These are phyloP conservation scores for Benthochromis sp. DNA, from an alignment of 2,113 vertebrate species.

Conservation along the genomic window DNA sequence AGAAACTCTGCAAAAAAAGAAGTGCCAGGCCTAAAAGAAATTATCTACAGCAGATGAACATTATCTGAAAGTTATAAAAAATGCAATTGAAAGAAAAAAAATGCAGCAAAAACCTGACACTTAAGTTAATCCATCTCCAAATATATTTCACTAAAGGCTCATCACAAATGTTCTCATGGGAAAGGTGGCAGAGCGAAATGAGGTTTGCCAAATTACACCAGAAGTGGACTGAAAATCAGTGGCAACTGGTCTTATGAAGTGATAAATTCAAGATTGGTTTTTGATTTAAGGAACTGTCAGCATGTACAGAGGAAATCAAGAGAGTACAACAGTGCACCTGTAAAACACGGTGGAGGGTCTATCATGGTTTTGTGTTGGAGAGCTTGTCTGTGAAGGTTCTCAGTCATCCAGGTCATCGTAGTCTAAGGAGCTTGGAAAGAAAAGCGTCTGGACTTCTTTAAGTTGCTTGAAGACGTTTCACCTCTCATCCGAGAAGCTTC, in stretches of 20 bases:
- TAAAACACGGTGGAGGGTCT: too few relatives aligned
- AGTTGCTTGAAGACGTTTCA: too few relatives aligned
- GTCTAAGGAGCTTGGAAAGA: too few relatives aligned
- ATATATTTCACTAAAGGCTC: background rate
- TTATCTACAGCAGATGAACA: background rate
- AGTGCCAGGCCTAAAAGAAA: background rate
- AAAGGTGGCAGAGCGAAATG: background rate
- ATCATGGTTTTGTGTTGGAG: too few relatives aligned
- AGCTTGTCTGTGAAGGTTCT: too few relatives aligned
- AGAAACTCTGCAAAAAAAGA: background rate
- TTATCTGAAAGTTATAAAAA: background rate
- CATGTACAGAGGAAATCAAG: background rate
- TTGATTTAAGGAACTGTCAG: background rate
- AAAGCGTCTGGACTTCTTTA: too few relatives aligned
- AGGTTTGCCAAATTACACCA: background rate
- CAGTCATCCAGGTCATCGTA: too few relatives aligned
- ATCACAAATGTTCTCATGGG: background rate
- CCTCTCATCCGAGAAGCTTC: too few relatives aligned
- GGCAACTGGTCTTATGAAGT: background rate
- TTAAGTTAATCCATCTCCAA: background rate
- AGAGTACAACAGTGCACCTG: background rate
- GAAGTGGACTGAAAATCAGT: background rate
- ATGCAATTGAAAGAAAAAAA: background rate
- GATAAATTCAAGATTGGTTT: background rate
- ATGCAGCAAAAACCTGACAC: background rate